Percentiles rank a stretch among this genome's conserved stretches.
These are phyloP conservation scores for Volucella bombylans DNA, from an alignment of 2,888 invertebrate genomes.

Conservation along the genomic window DNA sequence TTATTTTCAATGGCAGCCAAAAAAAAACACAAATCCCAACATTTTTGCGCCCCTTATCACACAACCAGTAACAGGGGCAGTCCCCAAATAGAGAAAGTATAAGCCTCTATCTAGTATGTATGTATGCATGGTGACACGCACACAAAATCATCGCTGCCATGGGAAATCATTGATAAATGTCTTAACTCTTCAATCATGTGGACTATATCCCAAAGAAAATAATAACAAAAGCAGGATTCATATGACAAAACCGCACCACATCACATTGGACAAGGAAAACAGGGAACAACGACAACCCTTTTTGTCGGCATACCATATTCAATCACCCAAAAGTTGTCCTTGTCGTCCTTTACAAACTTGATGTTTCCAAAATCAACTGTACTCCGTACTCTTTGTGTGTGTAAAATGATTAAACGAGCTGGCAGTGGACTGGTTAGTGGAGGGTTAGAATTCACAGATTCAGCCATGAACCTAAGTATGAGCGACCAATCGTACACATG, in stretches of 20 bases:
- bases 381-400: conserved; percentile 3
- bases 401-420: conserved; percentile 46
- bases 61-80: neutral
- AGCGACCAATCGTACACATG: conserved; percentile 25
- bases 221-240: conserved; percentile 54
- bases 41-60: neutral
- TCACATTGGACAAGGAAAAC: conserved; percentile 12
- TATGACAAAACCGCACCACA: conserved; percentile 39
- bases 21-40: conserved; percentile 7
- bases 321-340: conserved; percentile 36
- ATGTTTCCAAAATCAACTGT: conserved; percentile 38
- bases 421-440: neutral
- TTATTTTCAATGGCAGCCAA: conserved; percentile 3
- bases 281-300: conserved; percentile 10
- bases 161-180: conserved; percentile 67
- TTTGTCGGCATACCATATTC: conserved; percentile 7
- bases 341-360: conserved; percentile 30
- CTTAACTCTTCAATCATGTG: conserved; percentile 61
- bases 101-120: conserved; percentile 22
- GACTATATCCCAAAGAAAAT: conserved; percentile 35
- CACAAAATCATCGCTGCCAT: conserved; percentile 53
- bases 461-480: conserved; percentile 25
- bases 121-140: neutral
- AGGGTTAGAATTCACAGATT: neutral
- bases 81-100: neutral